Evolutionary conservation across 2,797 vertebrate species (phyloP), one percentile per base, ranked within the genome.

Genomic region (Oreortyx pictus): DNA sequence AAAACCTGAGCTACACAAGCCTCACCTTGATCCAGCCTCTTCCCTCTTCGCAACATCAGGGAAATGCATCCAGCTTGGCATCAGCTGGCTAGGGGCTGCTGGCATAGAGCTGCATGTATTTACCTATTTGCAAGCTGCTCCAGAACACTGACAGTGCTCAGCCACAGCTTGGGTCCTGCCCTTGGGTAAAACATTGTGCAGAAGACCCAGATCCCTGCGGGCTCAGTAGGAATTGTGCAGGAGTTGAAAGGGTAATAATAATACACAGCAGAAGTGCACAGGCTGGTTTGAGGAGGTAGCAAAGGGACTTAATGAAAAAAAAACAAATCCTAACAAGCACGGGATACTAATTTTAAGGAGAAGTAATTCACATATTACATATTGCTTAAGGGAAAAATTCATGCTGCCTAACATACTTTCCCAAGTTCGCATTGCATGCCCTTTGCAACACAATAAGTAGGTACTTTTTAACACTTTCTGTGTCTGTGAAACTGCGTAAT

Each of bases 361-460:
- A 65, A 85, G n/a, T 75, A 89, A 81, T 92, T 86, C 68, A 50
- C 18, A 23, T 47, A 52, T 76, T 80, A 65, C 72, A 17, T 66
- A 33, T 27, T 70, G 87, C 76, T 88, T 47, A 72, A 81, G 76
- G 91, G 73, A 16, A 89, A 88, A 92, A 88, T 75, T 75, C 13
- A 5, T 78, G 84, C 61, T 6, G 14, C 82, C 50, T 82, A 54
- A 82, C 76, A 72, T 82, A 65, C 59, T 93, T 90, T 59, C 86
- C 62, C 33, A 72, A 78, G 54, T 85, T 68, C 50, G 59, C 82
- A 90, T 54, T 82, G 62, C 19, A 11, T 59, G 46, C 27, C 46
- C 78, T 93, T 87, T 82, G 57, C 68, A 80, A 64, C 25, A 77
- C 35, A 43, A 0, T 43, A 75, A 77, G 37, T 37, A 68, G 73